phyloP scores from a whole-genome alignment of 2,888 invertebrate genomes.

The Nephrotoma appendiculata region DNA sequence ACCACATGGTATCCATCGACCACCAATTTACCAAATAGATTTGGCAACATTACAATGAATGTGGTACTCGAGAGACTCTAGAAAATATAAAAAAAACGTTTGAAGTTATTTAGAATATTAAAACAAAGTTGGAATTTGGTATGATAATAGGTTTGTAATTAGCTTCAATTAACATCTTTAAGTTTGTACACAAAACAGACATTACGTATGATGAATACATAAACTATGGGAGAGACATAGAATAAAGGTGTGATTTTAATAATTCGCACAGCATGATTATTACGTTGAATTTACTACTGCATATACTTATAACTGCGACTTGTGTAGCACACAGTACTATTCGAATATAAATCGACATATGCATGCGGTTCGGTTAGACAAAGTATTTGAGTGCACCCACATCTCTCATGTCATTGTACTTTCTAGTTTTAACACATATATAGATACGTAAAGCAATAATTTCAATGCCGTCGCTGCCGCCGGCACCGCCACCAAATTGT shows the following conservation, averaged over 20 bases:
- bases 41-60: not conserved
- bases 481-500: not conserved
- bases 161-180: not conserved
- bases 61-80: no score
- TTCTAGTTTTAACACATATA: not conserved
- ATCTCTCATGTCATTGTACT: not conserved
- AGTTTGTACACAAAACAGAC: not conserved
- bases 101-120: not conserved
- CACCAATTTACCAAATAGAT: not conserved
- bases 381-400: not conserved
- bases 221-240: not conserved
- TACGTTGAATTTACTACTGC: not conserved
- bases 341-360: no score
- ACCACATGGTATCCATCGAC: not conserved
- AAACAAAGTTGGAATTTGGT: not conserved
- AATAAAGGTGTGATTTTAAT: not conserved
- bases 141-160: not conserved
- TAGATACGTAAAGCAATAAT: not conserved
- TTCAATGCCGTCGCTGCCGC: not conserved
- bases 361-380: not conserved
- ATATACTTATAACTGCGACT: not conserved
- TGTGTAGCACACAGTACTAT: not conserved
- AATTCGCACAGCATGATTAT: not conserved
- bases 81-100: not conserved
- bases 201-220: not conserved